Base-by-base conservation (phyloP, 2,113 vertebrate genomes). In the Planiliza haematocheilus region DNA sequence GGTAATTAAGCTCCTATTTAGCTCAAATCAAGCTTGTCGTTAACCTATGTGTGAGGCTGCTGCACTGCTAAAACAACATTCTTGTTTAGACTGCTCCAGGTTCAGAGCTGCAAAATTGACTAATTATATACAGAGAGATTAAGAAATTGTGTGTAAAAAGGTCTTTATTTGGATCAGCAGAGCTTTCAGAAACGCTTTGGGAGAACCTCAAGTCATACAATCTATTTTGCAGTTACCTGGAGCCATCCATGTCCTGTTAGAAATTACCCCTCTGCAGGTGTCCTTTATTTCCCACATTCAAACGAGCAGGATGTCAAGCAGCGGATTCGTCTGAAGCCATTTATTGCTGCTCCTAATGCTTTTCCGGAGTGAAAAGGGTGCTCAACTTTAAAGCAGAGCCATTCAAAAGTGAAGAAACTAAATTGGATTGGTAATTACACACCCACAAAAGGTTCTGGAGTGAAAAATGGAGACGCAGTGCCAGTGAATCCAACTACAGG, bases 241-340 rank as follows among this genome's bases (percentile, higher is more conserved):
- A 53, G 24, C 38, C 4, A n/a, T 30, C 30, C 3, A 0, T 14
- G 14, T 18, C 34, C 43, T 18, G 38, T 59, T 46, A 7, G 38
- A 53, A 55, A 36, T 34, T 4, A 46, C 9, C 20, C 7, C 41
- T 69, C 11, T 65, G 17, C 1, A 41, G 50, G 55, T 52, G 14
- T 58, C 63, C 30, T 52, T 57, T 46, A 49, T 24, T 37, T n/a
- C 46, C 21, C 49, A 45, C 13, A 38, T 39, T 67, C 30, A 34
- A 55, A 55, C 30, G 39, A 12, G n/a, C 4, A 13, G 42, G 62
- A 61, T 48, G 39, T 63, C 10, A 43, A 64, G 38, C 42, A 38
- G 8, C 10, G 50, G 7, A 39, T 60, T 41, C n/a, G 42, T 53
- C 0, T 37, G 13, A 16, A 17, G 37, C 8, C 18, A 8, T 70